A percentile compares a stretch with the other conserved stretches of the same genome.
Conservation (phyloP, 2,113 vertebrate species). For the Elanoides forficatus region DNA sequence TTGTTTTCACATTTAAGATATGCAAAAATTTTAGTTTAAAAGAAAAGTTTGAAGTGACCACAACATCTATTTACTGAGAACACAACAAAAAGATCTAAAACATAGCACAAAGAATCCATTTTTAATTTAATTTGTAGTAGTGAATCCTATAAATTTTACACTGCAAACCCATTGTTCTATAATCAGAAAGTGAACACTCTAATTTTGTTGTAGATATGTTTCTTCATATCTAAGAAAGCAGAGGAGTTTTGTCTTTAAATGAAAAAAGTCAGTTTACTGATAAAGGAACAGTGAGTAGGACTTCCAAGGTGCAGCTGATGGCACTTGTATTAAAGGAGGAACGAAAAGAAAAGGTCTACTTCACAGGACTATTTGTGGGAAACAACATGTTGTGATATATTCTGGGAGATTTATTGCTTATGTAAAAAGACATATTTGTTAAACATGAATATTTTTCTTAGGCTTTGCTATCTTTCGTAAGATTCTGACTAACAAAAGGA, state of each 20-base stretch:
- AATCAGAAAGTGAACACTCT: not conserved
- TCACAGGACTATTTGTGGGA: not conserved
- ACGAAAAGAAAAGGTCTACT: not conserved
- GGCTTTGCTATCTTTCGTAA: not conserved
- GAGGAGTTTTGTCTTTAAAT: not conserved
- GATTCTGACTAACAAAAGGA: not conserved
- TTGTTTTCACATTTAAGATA: not conserved
- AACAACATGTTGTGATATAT: not conserved
- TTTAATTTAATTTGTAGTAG: not conserved
- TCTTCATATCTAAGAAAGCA: not conserved
- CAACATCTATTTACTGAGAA: not conserved
- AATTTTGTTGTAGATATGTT: not conserved
- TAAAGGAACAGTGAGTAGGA: not conserved
- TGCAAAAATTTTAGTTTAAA: not conserved
- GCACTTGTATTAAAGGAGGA: not conserved
- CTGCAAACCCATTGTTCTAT: not conserved
- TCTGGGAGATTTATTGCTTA: not conserved
- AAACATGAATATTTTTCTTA: conserved; percentile 25
- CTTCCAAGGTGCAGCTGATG: not conserved
- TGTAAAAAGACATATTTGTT: not conserved
- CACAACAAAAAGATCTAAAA: not conserved
- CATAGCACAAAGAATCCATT: fast-evolving
- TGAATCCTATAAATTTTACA: not conserved
- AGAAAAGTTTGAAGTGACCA: not conserved
- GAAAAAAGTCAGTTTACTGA: not conserved